Percentiles rank a stretch among this genome's conserved stretches.
Conservation (phyloP, 2,888 invertebrate genomes). For the Hirtodrosophila confusa region DNA sequence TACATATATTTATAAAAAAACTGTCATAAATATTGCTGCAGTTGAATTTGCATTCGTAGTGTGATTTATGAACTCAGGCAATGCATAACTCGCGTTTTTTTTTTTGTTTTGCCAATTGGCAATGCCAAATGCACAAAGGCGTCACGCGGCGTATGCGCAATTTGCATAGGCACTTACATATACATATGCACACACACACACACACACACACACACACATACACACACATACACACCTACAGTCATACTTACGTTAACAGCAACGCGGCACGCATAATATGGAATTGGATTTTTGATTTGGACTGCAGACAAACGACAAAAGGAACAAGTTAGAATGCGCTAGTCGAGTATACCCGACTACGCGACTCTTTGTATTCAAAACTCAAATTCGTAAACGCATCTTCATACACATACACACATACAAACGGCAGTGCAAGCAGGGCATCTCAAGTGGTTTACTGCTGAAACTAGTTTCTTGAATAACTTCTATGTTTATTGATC, state of each 20-base stretch:
- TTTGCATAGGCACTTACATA: slow-evolving; percentile 37
- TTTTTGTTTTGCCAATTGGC: slow-evolving; percentile 23
- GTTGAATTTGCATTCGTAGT: slow-evolving; percentile 11
- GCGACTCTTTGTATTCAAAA: no score
- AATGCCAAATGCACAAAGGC: slow-evolving; percentile 28
- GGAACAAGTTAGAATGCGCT: no score
- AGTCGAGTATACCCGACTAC: no score
- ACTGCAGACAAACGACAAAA: background rate
- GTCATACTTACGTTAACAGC: background rate
- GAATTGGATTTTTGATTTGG: slow-evolving; percentile 53
- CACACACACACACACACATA: background rate
- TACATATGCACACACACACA: slow-evolving; percentile 10
- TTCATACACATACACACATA: no score
- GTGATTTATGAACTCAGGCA: slow-evolving; percentile 39
- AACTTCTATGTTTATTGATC: no score
- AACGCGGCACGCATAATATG: slow-evolving; percentile 25
- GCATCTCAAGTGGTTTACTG: no score
- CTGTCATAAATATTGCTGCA: slow-evolving; percentile 19
- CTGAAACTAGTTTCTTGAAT: no score
- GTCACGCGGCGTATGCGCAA: slow-evolving; percentile 36
- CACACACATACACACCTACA: background rate
- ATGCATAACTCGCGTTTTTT: slow-evolving; percentile 1
- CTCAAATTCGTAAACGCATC: no score
- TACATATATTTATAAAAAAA: slow-evolving; percentile 9
- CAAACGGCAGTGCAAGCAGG: no score